A percentile compares a stretch with the other conserved stretches of the same genome.
These are phyloP conservation scores for Micrastur ruficollis DNA, from an alignment of 2,797 vertebrate species.

Conservation along the genomic window DNA sequence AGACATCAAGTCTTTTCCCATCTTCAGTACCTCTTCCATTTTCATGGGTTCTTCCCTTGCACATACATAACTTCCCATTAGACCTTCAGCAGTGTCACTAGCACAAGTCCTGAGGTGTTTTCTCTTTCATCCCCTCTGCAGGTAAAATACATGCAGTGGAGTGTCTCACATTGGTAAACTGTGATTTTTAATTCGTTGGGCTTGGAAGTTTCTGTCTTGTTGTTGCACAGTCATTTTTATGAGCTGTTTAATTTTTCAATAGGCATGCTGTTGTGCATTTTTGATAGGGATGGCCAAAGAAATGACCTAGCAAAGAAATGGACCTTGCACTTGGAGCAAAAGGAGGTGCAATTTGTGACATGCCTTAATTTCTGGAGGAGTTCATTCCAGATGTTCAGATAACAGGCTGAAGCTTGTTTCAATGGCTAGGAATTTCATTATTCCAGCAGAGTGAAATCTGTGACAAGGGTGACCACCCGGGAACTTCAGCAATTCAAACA, in stretches of 20 bases:
- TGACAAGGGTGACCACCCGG: not conserved
- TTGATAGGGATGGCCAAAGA: not conserved
- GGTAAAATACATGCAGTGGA: not conserved
- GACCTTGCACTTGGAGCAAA: not conserved
- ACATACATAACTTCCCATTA: not conserved
- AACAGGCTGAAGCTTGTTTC: not conserved
- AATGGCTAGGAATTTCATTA: not conserved
- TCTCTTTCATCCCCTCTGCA: not conserved
- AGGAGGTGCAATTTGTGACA: not conserved
- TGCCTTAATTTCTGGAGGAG: not conserved
- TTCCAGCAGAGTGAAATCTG: not conserved
- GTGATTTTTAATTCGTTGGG: not conserved
- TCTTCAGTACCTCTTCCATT: not conserved
- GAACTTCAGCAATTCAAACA: not conserved
- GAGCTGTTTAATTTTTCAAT: not conserved
- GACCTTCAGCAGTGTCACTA: not conserved
- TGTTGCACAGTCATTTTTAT: not conserved
- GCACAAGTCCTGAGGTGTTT: not conserved
- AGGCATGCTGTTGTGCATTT: not conserved
- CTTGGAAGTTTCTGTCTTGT: not conserved
- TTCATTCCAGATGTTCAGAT: not conserved
- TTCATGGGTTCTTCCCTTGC: not conserved
- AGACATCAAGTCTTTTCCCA: not conserved
- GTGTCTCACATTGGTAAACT: not conserved
- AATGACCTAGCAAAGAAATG: not conserved